These are phyloP conservation scores for Hermaeophaga mercurialis DNA, from an alignment of 2,888 invertebrate species.

Conservation along the genomic window DNA sequence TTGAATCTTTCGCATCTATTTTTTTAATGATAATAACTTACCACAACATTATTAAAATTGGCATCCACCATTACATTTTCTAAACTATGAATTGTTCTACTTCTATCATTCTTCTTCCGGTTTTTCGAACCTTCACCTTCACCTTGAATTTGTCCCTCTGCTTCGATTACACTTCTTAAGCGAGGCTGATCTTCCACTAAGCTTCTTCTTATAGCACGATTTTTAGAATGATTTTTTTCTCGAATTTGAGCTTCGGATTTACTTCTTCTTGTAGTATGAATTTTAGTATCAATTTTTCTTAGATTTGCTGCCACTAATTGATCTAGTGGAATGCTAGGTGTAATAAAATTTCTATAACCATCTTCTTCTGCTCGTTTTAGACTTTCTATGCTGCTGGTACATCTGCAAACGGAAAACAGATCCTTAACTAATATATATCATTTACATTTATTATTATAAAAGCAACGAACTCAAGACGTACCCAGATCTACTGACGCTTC, in stretches of 20 bases:
- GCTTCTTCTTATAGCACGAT: background rate
- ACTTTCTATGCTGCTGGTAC: conserved; percentile 42
- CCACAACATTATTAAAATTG: conserved; percentile 37
- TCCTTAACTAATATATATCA: background rate
- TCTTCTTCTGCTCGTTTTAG: conserved; percentile 49
- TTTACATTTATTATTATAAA: background rate
- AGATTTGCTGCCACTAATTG: too few species aligned
- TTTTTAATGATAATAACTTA: conserved; percentile 31
- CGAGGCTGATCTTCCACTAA: too few species aligned
- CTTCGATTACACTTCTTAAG: too few species aligned
- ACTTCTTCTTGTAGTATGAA: too few species aligned
- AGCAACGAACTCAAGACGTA: conserved; percentile 1
- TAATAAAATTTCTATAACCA: conserved; percentile 50
- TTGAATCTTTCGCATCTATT: too few species aligned
- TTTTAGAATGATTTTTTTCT: background rate
- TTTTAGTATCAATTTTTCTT: too few species aligned
- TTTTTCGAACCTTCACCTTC: background rate
- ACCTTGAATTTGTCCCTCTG: background rate
- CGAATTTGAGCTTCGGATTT: conserved; percentile 21
- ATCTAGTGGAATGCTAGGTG: conserved; percentile 30
- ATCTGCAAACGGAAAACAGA: too few species aligned
- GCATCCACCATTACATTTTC: conserved; percentile 38
- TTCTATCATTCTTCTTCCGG: too few species aligned
- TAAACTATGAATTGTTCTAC: conserved; percentile 28
- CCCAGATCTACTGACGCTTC: conserved; percentile 6